phyloP scores from a whole-genome alignment of 2,888 invertebrate species.

The Apoderus coryli region DNA sequence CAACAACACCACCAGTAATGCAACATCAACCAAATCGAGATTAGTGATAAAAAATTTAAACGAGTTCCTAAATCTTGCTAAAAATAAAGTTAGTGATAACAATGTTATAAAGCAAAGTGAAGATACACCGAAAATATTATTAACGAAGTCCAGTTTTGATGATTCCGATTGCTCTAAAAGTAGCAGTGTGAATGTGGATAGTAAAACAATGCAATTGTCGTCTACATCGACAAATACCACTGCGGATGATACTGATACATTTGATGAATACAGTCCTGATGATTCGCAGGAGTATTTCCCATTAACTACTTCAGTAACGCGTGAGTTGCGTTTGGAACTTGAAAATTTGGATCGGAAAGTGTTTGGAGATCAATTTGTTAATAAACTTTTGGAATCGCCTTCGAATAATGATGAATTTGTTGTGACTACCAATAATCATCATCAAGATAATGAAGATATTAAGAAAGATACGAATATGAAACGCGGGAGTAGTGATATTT shows the following conservation, averaged over 20 bases:
- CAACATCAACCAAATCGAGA: no score
- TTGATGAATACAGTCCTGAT: constrained; percentile 57
- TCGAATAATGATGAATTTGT: constrained; percentile 22
- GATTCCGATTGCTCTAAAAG: constrained; percentile 42
- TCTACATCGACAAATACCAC: constrained; percentile 21
- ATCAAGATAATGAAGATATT: constrained; percentile 16
- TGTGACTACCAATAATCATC: no score
- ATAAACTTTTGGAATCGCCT: constrained; percentile 23
- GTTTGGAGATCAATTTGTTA: constrained; percentile 44
- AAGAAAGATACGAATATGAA: no score
- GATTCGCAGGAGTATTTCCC: constrained; percentile 75
- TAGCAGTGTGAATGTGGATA: constrained; percentile 26
- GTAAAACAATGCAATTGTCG: no score
- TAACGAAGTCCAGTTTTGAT: constrained; percentile 34
- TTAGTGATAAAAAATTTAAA: constrained; percentile 62
- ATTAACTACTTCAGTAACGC: constrained; percentile 75
- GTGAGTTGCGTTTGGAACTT: constrained; percentile 65
- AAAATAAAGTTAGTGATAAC: constrained; percentile 37
- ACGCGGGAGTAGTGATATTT: constrained; percentile 50
- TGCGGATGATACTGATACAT: constrained; percentile 28
- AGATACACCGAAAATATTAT: constrained; percentile 34
- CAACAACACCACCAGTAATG: no score
- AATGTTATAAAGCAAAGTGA: no score
- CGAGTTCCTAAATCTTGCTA: constrained; percentile 69
- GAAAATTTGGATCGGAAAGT: constrained; percentile 76